Conservation (phyloP, 64 coral and sea anemone genomes). For the Anthopleura sola region DNA sequence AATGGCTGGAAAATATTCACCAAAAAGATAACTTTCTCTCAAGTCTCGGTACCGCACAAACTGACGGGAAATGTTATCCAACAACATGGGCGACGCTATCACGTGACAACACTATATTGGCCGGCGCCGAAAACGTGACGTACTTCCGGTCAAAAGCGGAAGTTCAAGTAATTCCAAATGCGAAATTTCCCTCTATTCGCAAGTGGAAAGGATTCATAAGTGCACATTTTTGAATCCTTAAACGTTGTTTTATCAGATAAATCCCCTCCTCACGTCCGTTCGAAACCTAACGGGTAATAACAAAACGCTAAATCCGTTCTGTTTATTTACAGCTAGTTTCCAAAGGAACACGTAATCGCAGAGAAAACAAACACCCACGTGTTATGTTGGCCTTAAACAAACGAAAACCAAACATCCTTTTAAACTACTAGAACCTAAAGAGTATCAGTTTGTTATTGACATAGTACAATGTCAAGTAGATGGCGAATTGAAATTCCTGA, state of each 20-base stretch:
- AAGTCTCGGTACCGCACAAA: slow-evolving; percentile 30
- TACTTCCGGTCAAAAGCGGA: slow-evolving; percentile 50
- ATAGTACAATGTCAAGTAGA: slow-evolving; percentile 8
- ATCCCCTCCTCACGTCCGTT: background rate
- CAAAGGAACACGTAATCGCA: slow-evolving; percentile 5
- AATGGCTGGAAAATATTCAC: slow-evolving; percentile 33
- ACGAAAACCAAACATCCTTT: background rate
- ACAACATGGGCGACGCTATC: slow-evolving; percentile 77
- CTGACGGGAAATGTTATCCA: slow-evolving; percentile 55
- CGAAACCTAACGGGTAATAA: background rate
- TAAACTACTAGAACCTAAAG: slow-evolving; percentile 5
- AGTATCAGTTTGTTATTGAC: slow-evolving; percentile 10
- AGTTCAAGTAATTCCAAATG: background rate
- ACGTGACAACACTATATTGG: slow-evolving; percentile 55
- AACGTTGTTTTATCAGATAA: background rate
- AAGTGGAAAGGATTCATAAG: background rate
- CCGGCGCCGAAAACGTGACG: slow-evolving; percentile 42
- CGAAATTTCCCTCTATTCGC: background rate
- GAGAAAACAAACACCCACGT: slow-evolving; percentile 6
- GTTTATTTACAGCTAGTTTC: background rate
- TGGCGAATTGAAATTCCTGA: background rate
- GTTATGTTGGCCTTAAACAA: background rate
- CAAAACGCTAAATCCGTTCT: background rate
- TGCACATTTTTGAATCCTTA: background rate
- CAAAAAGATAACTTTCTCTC: slow-evolving; percentile 48